Evolutionary conservation across 2,888 invertebrate species (phyloP), one percentile per base, ranked within the genome.

Genomic region (Pollenia amentaria): DNA sequence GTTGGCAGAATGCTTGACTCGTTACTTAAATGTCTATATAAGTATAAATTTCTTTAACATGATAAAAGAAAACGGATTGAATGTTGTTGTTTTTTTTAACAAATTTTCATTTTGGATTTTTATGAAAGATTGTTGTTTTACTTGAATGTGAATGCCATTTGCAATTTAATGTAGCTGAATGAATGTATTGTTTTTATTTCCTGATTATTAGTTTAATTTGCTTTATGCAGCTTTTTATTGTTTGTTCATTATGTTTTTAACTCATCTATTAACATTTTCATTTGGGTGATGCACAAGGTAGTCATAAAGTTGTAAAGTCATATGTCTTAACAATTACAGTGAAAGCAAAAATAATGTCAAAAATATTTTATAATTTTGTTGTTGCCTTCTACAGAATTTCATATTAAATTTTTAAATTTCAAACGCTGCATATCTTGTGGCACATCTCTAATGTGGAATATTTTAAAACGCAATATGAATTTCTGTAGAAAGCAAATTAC

Each of bases 1-100:
- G 48, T 80, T 80, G 53, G 29, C 18, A 48, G 82, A 85, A 82
- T 82, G 85, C 64, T 78, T 82, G 77, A 53, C 11, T 81, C 67
- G 65, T 77, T 81, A 72, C 57, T 29, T 9, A 53, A 18, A 65
- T 76, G 29, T 57, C 57, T 7, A 62, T 60, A 46, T 75, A 62
- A 62, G 29, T 48, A 51, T 29, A 6, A 64, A n/a, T n/a, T 64
- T 42, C 40, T 40, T 40, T 62, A 6, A 29, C 29, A 29, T 29
- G 14, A 18, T 14, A 29, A 51, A 53, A 62, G 10, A 16, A 64
- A 64, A 64, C 46, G 40, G 65, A 80, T 65, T 80, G 72, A 62
- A 29, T 65, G 38, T 69, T 7, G 9, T 55, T 46, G 48, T 40
- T 38, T 38, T 18, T 60, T 72, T 69, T 40, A 14, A 62, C 16